Base-by-base conservation (phyloP, 2,113 vertebrate genomes). In the Fulmarus glacialis region DNA sequence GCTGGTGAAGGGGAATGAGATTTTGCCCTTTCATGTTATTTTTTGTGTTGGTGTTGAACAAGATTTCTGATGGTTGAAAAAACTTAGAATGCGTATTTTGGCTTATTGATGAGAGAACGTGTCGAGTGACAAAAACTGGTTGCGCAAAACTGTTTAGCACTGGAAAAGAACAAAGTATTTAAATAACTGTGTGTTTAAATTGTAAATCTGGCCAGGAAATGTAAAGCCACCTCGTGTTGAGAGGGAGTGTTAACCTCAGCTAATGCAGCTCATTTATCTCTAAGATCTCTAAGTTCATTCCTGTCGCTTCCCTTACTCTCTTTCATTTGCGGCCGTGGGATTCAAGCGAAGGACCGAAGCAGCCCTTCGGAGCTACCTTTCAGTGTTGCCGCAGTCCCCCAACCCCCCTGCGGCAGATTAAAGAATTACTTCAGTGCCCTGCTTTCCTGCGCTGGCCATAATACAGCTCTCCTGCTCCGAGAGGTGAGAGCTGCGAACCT, bases 381-480 rank as follows among this genome's bases (percentile, higher is more conserved):
- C 82, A 6, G 63, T 0, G 2, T 3, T 34, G 20, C 47, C 2
- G 2, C 72, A 24, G 26, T 23, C 14, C 36, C 17, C 47, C 45
- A 36, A 11, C 8, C 62, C 20, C 43, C 42, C 82, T 50, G 82
- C 2, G 34, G 74, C 45, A 14, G 77, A 12, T 23, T 2, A 5
- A 63, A 75, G 75, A 87, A 82, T 63, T 55, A 16, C 64, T 62
- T 29, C 40, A 0, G 47, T 21, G 78, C 45, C 12, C 45, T 2
- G n/a, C 62, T 73, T 24, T 18, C 27, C 42, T 15, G 32, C 70
- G 0, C 19, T 9, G 22, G 7, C 5, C 8, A 0, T 4, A 23
- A 6, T 12, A 15, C 32, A 26, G 55, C n/a, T 47, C 32, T 38
- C 24, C 22, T 52, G 15, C 67, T 38, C 45, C 3, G 58, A 24